Conservation (phyloP, 2,113 vertebrate species). For the Charadrius vociferus region DNA sequence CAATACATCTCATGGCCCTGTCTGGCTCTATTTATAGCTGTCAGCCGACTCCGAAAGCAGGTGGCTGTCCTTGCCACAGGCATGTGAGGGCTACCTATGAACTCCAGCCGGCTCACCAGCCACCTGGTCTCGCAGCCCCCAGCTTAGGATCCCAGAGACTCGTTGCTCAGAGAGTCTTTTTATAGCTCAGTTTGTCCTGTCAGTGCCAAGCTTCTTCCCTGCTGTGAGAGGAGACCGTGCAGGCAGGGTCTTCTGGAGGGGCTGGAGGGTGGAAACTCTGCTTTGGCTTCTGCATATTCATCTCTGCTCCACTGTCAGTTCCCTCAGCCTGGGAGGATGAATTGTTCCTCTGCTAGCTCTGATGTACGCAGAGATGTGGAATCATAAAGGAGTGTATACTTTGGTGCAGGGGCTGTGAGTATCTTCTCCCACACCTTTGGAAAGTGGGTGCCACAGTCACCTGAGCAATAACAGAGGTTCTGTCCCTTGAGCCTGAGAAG, state of each 20-base stretch:
- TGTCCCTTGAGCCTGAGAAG: not conserved
- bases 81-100: not conserved
- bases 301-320: not conserved
- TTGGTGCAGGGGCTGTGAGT: not conserved
- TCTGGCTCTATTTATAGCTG: not conserved
- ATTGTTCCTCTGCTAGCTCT: not conserved
- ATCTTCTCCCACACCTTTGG: not conserved
- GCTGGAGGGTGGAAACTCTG: not conserved
- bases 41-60: not conserved
- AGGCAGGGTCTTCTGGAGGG: not conserved
- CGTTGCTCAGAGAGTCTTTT: not conserved
- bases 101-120: not conserved
- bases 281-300: not conserved
- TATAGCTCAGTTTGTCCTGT: not conserved
- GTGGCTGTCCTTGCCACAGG: not conserved
- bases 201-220: not conserved
- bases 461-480: not conserved
- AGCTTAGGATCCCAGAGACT: not conserved
- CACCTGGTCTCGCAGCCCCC: not conserved
- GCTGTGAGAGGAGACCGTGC: not conserved
- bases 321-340: not conserved
- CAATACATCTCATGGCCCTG: not conserved
- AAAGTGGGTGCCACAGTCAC: not conserved
- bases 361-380: fast-evolving
- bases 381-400: fast-evolving